These are phyloP conservation scores for Zalophus californianus DNA, from an alignment of 2,797 vertebrate species.

Conservation along the genomic window DNA sequence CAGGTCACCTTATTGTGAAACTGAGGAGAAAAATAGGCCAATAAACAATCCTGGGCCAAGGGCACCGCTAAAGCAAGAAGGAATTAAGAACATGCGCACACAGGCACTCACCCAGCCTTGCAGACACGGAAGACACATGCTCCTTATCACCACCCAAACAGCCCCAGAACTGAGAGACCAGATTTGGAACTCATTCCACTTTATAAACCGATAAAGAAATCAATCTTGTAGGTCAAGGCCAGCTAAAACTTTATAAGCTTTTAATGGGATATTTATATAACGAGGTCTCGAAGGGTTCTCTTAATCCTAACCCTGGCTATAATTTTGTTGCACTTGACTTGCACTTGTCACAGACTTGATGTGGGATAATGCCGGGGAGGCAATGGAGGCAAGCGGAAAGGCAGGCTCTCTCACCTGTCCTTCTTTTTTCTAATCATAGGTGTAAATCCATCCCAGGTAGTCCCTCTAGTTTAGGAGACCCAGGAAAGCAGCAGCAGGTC, in stretches of 20 bases:
- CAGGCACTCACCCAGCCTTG: rapidly evolving
- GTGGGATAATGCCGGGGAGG: background rate
- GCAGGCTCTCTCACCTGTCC: background rate
- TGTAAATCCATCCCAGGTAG: background rate
- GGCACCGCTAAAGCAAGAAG: background rate
- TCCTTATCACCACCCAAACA: background rate
- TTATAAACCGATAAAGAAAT: background rate
- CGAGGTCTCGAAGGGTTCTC: background rate
- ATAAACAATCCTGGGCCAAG: slow-evolving; percentile 44
- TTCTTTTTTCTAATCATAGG: background rate
- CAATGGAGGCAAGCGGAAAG: background rate
- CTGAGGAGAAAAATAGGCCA: slow-evolving; percentile 85
- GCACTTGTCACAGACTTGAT: background rate
- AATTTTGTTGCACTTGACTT: background rate
- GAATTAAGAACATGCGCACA: rapidly evolving
- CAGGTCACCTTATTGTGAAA: slow-evolving; percentile 99
- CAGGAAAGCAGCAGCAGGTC: background rate
- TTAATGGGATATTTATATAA: background rate
- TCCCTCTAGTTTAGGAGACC: background rate
- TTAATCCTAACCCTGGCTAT: background rate
- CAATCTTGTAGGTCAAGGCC: background rate
- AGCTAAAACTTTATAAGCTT: background rate
- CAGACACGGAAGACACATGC: background rate
- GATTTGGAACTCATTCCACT: background rate
- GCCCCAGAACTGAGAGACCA: background rate